These are phyloP conservation scores for Oreochromis aureus DNA, from an alignment of 2,113 vertebrate genomes.

Conservation along the genomic window DNA sequence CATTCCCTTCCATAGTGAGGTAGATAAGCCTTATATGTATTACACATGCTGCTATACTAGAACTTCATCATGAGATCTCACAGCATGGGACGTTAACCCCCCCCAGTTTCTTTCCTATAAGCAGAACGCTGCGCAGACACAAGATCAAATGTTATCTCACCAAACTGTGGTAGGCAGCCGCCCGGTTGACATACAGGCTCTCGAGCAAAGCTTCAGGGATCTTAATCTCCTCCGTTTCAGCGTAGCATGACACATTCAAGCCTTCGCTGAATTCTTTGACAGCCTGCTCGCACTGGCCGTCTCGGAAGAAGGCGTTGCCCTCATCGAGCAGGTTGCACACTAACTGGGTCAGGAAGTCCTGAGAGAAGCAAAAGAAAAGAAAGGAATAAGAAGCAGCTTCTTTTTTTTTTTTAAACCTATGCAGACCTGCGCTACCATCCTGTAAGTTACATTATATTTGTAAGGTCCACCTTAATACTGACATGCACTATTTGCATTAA, in stretches of 20 bases:
- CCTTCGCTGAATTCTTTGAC: conserved; percentile 85
- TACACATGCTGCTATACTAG: neutral
- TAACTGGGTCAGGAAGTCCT: conserved; percentile 86
- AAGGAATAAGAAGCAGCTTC: neutral
- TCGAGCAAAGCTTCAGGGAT: conserved; percentile 80
- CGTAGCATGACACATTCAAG: conserved; percentile 81
- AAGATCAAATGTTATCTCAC: conserved; percentile 66
- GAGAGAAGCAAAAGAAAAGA: neutral
- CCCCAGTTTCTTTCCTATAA: neutral
- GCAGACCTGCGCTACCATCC: fast-evolving
- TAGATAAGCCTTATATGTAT: fast-evolving
- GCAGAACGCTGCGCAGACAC: neutral
- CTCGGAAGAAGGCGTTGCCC: conserved; percentile 83
- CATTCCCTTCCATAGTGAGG: neutral
- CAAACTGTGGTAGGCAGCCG: conserved; percentile 84
- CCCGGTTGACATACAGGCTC: conserved; percentile 86
- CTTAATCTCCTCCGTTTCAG: conserved; percentile 74
- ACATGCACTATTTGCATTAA: neutral
- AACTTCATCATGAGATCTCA: neutral
- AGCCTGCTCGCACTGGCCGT: conserved; percentile 76
- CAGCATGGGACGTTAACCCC: neutral
- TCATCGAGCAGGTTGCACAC: conserved; percentile 87
- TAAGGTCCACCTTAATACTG: neutral
- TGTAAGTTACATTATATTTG: neutral
- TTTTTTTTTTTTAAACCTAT: neutral